Percentiles rank a stretch among this genome's conserved stretches.
Evolutionary conservation across 2,888 invertebrate species (phyloP).

Genomic region (Campoplex capitator): DNA sequence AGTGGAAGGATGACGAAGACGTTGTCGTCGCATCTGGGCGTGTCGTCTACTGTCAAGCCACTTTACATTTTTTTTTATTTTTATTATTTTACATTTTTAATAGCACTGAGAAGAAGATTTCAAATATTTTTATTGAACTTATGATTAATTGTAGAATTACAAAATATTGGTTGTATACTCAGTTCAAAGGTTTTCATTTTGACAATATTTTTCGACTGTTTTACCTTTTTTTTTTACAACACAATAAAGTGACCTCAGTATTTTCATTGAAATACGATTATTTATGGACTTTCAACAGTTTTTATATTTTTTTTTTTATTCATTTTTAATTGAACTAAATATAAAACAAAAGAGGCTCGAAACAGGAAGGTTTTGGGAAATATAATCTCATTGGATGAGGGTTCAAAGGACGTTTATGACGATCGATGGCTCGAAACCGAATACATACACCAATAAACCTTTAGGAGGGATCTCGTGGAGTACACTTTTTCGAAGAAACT

Average conservation of each 20-base stretch:
- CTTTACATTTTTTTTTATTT: constrained; percentile 5
- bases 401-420: constrained; percentile 15
- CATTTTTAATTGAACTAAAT: background rate
- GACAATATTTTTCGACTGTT: background rate
- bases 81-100: background rate
- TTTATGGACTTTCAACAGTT: background rate
- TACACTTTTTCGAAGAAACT: background rate
- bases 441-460: background rate
- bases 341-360: background rate
- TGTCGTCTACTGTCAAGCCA: constrained; percentile 25
- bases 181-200: background rate
- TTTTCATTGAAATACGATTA: background rate
- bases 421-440: constrained; percentile 37
- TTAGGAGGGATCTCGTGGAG: background rate
- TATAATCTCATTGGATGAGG: background rate
- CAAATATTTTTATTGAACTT: background rate
- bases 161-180: background rate
- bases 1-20: constrained; percentile 73
- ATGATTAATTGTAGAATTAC: background rate
- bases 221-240: background rate
- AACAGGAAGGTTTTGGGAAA: background rate
- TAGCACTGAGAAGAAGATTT: background rate
- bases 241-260: background rate
- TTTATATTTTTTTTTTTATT: too few relatives aligned
- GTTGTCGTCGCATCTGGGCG: constrained; percentile 70